Conservation (phyloP, 2,797 vertebrate genomes). For the Nyctibius grandis region DNA sequence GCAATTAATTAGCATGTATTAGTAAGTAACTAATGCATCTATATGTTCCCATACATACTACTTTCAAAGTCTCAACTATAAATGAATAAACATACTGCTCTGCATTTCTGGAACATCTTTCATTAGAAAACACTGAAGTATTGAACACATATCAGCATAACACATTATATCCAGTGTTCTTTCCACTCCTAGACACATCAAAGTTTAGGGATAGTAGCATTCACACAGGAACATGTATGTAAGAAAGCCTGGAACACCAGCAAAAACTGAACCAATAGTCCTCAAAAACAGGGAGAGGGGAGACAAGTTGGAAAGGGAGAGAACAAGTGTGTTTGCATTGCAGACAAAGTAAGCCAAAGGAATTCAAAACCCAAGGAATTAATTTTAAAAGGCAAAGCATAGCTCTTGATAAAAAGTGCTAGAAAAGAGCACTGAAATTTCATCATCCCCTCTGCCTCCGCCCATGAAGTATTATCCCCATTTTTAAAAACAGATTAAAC, state of each 20-base stretch:
- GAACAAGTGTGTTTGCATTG: background rate
- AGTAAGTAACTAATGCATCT: background rate
- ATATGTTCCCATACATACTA: background rate
- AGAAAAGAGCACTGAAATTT: conserved; percentile 19
- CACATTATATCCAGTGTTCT: background rate
- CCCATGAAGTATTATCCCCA: conserved; percentile 24
- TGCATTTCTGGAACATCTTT: background rate
- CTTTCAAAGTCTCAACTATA: background rate
- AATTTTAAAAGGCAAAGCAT: background rate
- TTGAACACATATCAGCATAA: background rate
- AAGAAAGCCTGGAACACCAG: background rate
- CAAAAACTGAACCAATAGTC: background rate
- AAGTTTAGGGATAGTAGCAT: background rate
- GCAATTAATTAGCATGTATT: background rate
- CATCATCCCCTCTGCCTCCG: background rate
- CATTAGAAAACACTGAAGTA: background rate
- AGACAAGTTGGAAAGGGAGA: background rate
- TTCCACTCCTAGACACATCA: background rate
- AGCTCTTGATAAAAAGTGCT: background rate
- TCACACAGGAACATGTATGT: background rate
- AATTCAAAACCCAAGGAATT: background rate
- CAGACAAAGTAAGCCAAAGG: background rate
- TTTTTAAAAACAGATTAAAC: conserved; percentile 58
- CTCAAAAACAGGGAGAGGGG: background rate
- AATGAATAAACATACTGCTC: background rate